These are phyloP conservation scores for Acomys russatus DNA, from an alignment of 2,797 vertebrate species.

Conservation along the genomic window DNA sequence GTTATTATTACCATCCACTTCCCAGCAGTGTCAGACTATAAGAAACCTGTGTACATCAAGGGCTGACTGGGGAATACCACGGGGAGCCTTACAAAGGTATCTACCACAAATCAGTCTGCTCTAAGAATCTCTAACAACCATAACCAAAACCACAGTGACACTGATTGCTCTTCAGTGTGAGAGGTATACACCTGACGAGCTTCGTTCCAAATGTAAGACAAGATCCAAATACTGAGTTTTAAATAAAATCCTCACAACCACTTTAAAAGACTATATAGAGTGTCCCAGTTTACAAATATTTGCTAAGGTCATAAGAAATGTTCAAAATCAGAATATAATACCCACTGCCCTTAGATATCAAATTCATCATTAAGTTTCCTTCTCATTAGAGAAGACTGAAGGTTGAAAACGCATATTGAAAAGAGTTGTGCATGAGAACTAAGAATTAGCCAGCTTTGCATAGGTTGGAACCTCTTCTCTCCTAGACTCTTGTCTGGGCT, in stretches of 20 bases:
- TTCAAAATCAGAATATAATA: background rate
- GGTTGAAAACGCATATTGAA: background rate
- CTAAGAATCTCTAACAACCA: background rate
- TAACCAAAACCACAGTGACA: constrained; percentile 29
- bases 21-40: background rate
- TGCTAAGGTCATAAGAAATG: constrained; percentile 31
- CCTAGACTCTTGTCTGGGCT: background rate
- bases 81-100: background rate
- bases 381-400: constrained; percentile 5
- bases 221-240: no score
- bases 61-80: background rate
- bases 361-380: constrained; percentile 36
- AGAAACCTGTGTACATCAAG: background rate
- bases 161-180: background rate
- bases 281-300: constrained; percentile 45
- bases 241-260: constrained; percentile 2
- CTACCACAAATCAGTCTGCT: background rate
- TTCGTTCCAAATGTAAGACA: constrained; percentile 37
- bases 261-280: background rate
- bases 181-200: background rate
- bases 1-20: background rate
- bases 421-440: background rate
- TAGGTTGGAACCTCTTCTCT: background rate
- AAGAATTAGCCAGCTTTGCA: background rate
- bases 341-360: constrained; percentile 36